Base-by-base conservation (phyloP, 2,888 invertebrate species). In the Rhagonycha fulva region DNA sequence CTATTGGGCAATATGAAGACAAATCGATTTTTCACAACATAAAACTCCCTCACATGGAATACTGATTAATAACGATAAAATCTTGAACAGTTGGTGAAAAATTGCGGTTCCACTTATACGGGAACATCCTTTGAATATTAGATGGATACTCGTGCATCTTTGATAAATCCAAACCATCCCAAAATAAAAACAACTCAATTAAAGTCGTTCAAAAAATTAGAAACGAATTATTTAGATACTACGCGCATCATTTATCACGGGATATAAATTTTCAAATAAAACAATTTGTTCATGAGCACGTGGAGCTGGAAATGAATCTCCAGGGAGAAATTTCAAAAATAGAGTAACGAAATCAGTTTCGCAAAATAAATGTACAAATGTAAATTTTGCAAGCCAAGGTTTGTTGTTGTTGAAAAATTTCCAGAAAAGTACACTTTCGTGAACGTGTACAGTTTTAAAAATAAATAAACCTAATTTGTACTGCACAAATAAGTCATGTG, bases 51-150 rank as follows among this genome's bases (percentile, higher is more conserved):
- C 71, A 62, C 68, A 68, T 75, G 71, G 75, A 75, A 75, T 75
- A 75, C 75, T 75, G 75, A 75, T 75, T 75, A 75, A 75, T 68
- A 71, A 71, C 71, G 75, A 75, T 71, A 75, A 75, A 71, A 71
- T 71, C 68, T 75, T 68, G 62, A 63, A 66, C 62, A 71, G 75
- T 32, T 68, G 61, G 68, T 71, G 71, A 75, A 71, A 75, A 68
- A 75, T 71, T 68, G 68, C 71, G 71, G 71, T 75, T 30, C n/a
- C 28, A 19, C 67, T 70, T 19, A 67, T 67, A 30, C 60, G 66
- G 47, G 28, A 66, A 70, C 69, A 66, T 63, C 30, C 47, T 69
- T 66, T 70, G 62, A 75, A 75, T 70, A 60, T 70, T 70, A 62
- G 28, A 62, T 61, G 23, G 24, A 28, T 32, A 19, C 32, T 30